phyloP scores from a whole-genome alignment of 2,888 invertebrate species.

The Lapara coniferarum region DNA sequence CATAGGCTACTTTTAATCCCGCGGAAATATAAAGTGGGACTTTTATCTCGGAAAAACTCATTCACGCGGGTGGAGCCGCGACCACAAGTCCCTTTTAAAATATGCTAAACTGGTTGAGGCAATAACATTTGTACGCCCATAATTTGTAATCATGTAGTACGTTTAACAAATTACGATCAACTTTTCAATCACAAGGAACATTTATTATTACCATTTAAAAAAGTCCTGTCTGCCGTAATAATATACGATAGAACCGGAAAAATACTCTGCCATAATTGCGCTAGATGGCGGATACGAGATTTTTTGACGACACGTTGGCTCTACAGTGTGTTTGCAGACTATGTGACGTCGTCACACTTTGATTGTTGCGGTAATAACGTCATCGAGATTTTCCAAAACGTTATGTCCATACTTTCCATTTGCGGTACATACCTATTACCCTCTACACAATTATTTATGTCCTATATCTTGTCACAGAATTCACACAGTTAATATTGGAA shows the following conservation, averaged over 20 bases:
- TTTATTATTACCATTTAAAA: background rate
- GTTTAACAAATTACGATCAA: no score
- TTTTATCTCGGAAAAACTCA: no score
- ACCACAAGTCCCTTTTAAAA: no score
- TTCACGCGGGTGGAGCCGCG: no score
- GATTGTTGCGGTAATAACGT: background rate
- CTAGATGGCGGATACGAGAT: background rate
- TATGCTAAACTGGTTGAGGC: background rate
- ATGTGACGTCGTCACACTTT: background rate
- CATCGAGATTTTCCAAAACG: background rate
- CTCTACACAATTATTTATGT: no score
- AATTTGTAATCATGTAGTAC: background rate
- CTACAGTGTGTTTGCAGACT: background rate
- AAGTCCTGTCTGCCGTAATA: background rate
- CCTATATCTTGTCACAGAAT: background rate
- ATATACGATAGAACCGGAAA: background rate
- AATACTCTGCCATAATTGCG: background rate
- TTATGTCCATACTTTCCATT: background rate
- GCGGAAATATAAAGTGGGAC: no score
- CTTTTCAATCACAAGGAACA: background rate
- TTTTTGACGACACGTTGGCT: background rate
- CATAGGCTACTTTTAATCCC: no score
- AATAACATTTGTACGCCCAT: background rate
- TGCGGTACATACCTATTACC: no score
- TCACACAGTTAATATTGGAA: background rate